These are phyloP conservation scores for Pipra filicauda DNA, from an alignment of 2,113 vertebrate species.

Conservation along the genomic window DNA sequence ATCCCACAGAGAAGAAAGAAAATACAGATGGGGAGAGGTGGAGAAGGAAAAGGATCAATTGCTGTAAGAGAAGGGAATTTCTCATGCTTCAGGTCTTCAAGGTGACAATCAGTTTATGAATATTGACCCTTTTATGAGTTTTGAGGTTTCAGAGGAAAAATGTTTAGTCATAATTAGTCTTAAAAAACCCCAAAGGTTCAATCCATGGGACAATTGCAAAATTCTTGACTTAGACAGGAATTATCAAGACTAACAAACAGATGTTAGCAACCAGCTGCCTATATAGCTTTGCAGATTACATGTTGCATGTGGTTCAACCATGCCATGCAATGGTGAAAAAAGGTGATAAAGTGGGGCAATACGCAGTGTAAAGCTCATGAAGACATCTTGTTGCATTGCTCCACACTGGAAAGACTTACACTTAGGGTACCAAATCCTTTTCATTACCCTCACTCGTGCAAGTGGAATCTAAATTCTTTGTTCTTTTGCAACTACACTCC, in stretches of 20 bases:
- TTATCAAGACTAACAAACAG: not conserved
- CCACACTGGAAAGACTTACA: not conserved
- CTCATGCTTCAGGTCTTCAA: not conserved
- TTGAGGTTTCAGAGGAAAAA: not conserved
- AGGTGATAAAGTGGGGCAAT: not conserved
- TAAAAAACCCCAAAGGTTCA: not conserved
- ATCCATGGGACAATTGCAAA: not conserved
- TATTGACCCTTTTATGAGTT: not conserved
- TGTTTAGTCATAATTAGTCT: not conserved
- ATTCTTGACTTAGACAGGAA: not conserved
- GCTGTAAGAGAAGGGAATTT: not conserved
- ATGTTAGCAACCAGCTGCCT: not conserved
- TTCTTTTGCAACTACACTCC: not conserved
- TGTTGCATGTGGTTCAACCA: not conserved
- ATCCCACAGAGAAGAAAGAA: not conserved
- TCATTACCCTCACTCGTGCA: not conserved
- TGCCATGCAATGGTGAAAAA: not conserved
- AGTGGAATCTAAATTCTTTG: not conserved
- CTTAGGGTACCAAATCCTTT: not conserved
- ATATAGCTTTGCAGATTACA: not conserved
- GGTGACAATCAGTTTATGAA: not conserved
- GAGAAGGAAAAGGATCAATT: not conserved
- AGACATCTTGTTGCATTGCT: not conserved
- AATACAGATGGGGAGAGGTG: not conserved
- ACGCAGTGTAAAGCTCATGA: not conserved